Base-by-base conservation (phyloP, 2,797 vertebrate genomes). In the Scleropages formosus region DNA sequence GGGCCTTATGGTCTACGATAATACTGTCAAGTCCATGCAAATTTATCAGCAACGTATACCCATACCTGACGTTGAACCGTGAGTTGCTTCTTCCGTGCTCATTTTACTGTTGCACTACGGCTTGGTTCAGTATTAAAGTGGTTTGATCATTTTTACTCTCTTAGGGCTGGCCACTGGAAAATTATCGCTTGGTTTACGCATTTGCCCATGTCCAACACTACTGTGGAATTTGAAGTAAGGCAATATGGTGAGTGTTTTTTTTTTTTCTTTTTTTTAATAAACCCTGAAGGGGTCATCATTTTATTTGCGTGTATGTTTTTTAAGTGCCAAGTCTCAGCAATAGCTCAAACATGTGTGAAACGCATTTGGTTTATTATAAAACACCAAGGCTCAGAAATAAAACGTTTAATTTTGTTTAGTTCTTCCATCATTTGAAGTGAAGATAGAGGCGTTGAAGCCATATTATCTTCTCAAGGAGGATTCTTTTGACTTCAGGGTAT, bases 341-440 rank as follows among this genome's bases (percentile, higher is more conserved):
- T 39, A 39, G 2, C 2, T 2, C 39, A 39, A 68, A 68, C 7
- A 4, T 22, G 20, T 68, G 26, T 22, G 27, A 64, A 27, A 64
- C 12, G 16, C 24, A 53, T 70, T 18, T 61, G 15, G 11, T 51
- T 69, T 53, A 56, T 15, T 44, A 26, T 70, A 27, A 39, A 27
- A 60, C 60, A 44, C 58, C 6, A 16, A 31, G 18, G 26, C 26
- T 24, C 22, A 72, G 49, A 20, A 20, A 65, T 47, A 7, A n/a
- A 16, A 72, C 75, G 7, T 77, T 49, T 66, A 76, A 77, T 60
- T 60, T 31, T n/a, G 77, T 64, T 65, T 46, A 92, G 91, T 90
- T 65, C 87, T 92, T 72, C 91, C 91, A 51, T 82, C 83, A 27
- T 91, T 90, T 82, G 88, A 90, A 78, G 89, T 91, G 63, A 89